Evolutionary conservation across 92 coral and sea anemone genomes (phyloP).

Genomic region (Porites divaricata): DNA sequence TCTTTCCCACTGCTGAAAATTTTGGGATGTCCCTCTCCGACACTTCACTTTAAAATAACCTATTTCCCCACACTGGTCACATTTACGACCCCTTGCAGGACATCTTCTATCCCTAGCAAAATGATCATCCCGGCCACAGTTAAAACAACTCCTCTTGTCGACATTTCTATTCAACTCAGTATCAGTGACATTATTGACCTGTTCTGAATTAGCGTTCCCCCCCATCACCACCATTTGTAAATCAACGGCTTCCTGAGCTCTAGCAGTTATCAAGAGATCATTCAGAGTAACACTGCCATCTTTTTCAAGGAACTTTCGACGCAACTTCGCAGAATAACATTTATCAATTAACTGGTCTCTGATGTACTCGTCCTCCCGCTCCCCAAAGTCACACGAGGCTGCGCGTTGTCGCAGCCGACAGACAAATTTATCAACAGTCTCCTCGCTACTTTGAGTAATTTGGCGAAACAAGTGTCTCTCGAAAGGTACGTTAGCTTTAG

Average conservation of each 20-base stretch:
- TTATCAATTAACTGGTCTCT: constrained; percentile 49
- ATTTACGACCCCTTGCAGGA: constrained; percentile 4
- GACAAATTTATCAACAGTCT: constrained; percentile 44
- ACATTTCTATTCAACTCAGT: background rate
- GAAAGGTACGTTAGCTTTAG: too few species aligned
- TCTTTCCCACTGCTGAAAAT: constrained; percentile 7
- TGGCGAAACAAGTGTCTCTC: constrained; percentile 63
- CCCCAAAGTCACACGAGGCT: constrained; percentile 34
- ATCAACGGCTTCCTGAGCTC: constrained; percentile 43
- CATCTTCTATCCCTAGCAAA: constrained; percentile 35
- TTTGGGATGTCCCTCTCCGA: background rate
- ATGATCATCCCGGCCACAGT: constrained; percentile 31
- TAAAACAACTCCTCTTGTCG: constrained; percentile 24
- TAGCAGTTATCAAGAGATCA: constrained; percentile 30
- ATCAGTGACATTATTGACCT: constrained; percentile 9
- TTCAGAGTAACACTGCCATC: constrained; percentile 30
- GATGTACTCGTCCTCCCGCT: constrained; percentile 46
- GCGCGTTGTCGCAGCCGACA: constrained; percentile 47
- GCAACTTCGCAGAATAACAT: constrained; percentile 30
- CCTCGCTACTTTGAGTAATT: constrained; percentile 37
- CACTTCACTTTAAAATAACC: constrained; percentile 24
- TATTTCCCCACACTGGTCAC: constrained; percentile 31
- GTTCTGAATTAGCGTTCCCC: constrained; percentile 9
- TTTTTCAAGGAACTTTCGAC: constrained; percentile 26
- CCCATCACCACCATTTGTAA: constrained; percentile 38